A percentile compares a stretch with the other conserved stretches of the same genome.
Evolutionary conservation across 1,140 invertebrate genomes (phyloP).

Genomic region (Magallana ariakensis): DNA sequence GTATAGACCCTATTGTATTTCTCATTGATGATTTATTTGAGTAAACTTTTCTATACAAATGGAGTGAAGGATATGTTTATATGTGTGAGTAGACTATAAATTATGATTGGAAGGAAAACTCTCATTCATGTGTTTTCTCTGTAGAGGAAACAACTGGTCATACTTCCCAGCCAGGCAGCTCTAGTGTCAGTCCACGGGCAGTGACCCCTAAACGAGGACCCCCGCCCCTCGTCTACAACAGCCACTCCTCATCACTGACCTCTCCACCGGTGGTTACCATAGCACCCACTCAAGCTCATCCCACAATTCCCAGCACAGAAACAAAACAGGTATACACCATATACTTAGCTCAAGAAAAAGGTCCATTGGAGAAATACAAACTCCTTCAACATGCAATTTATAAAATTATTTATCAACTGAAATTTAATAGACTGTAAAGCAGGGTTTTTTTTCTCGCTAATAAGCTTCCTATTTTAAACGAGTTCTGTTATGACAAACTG

Average conservation of each 20-base stretch:
- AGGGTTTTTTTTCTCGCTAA: too few relatives aligned
- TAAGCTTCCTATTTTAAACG: neutral
- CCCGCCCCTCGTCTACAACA: conserved; percentile 69
- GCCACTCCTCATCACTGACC: conserved; percentile 67
- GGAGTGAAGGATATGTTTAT: too few relatives aligned
- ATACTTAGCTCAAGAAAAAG: too few relatives aligned
- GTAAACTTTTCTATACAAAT: too few relatives aligned
- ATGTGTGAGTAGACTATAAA: too few relatives aligned
- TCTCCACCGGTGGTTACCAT: conserved; percentile 80
- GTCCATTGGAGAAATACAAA: too few relatives aligned
- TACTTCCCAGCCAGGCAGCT: conserved; percentile 60
- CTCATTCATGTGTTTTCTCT: conserved; percentile 30
- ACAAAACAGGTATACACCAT: conserved; percentile 64
- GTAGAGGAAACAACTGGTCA: conserved; percentile 64
- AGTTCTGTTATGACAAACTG: neutral
- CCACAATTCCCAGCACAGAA: conserved; percentile 60
- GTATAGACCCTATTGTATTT: too few relatives aligned
- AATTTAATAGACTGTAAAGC: too few relatives aligned
- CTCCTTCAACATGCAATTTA: too few relatives aligned
- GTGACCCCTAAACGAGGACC: conserved; percentile 74
- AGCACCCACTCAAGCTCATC: conserved; percentile 78
- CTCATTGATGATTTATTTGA: too few relatives aligned
- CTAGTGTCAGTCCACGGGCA: conserved; percentile 70
- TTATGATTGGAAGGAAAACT: too few relatives aligned
- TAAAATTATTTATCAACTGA: too few relatives aligned